phyloP scores from a whole-genome alignment of 1,140 invertebrate species.

The Propsilocerus akamusi region DNA sequence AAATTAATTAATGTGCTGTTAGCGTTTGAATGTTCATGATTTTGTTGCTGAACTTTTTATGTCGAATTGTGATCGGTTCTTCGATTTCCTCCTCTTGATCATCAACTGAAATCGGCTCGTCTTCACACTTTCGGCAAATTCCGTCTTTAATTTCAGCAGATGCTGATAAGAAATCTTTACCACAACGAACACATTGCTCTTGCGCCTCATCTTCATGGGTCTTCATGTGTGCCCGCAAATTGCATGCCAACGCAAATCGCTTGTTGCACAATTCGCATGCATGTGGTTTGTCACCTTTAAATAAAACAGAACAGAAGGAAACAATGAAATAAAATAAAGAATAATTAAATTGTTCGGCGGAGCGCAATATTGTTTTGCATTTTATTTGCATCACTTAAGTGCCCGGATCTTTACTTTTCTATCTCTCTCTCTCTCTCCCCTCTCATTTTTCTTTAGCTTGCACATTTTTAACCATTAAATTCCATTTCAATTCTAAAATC shows the following conservation, averaged over 20 bases:
- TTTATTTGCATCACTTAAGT: too few species aligned
- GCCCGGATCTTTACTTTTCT: too few species aligned
- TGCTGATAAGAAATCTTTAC: constrained; percentile 19
- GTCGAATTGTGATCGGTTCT: not conserved
- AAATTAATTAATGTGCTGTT: too few species aligned
- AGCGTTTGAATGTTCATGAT: too few species aligned
- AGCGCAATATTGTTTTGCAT: too few species aligned
- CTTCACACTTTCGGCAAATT: constrained; percentile 11
- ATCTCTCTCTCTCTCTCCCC: too few species aligned
- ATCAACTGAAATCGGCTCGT: not conserved
- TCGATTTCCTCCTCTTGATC: not conserved
- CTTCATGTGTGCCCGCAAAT: constrained; percentile 53
- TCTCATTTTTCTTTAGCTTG: too few species aligned
- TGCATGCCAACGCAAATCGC: constrained; percentile 54
- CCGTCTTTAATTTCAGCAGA: constrained; percentile 13
- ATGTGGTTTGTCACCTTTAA: constrained; percentile 54
- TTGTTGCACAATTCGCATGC: constrained; percentile 51
- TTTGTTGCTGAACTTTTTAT: not conserved
- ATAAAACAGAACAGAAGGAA: constrained; percentile 11
- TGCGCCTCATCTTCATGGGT: constrained; percentile 38
- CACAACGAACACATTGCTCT: constrained; percentile 25
- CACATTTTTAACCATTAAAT: too few species aligned
- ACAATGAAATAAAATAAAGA: not conserved
- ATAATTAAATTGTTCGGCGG: not conserved
- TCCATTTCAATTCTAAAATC: not conserved